Base-by-base conservation (phyloP, 2,888 invertebrate genomes). In the Agrilus biguttatus region DNA sequence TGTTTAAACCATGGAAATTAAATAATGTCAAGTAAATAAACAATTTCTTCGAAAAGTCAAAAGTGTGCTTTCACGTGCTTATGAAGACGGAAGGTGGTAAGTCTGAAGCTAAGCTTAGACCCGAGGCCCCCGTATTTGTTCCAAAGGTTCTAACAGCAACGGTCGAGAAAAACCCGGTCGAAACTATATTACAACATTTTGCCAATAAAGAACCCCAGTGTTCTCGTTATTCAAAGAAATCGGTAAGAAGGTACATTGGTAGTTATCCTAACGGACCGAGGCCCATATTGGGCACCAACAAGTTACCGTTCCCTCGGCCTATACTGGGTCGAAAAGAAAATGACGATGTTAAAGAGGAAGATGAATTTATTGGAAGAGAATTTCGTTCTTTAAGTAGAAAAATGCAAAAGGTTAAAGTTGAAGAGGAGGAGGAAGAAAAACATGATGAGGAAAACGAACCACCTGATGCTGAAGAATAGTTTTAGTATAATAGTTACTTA, bases 61-160 rank as follows among this genome's bases (percentile, higher is more conserved):
- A 28, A 28, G 23, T 10, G 28, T 28, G 28, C 28, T 28, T n/a
- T 28, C 2, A 28, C 5, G 8, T 8, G 28, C 28, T 28, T 44
- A 48, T 46, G 48, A 48, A 44, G 45, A 17, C 42, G 12, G 49
- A 50, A 49, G 46, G 41, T 33, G 41, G 46, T 6, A 41, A 41
- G 37, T n/a, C 43, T 13, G 47, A 50, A 40, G 52, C 50, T 40
- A 53, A 55, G 46, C 50, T 58, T 12, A 50, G 59, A 39, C 55
- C 59, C 6, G 57, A 57, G 41, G 59, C 59, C 12, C 58, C 56
- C 12, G 48, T 49, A 7, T 58, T 55, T 44, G 49, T 58, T 8
- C 59, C 59, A 10, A 28, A 10, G 10, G 2, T 28, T 28, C 2
- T 28, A 28, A 37, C 49, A 38, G 50, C 51, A 33, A 51, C 41